Evolutionary conservation across 1,140 invertebrate genomes (phyloP).

Genomic region (Ips nitidus): DNA sequence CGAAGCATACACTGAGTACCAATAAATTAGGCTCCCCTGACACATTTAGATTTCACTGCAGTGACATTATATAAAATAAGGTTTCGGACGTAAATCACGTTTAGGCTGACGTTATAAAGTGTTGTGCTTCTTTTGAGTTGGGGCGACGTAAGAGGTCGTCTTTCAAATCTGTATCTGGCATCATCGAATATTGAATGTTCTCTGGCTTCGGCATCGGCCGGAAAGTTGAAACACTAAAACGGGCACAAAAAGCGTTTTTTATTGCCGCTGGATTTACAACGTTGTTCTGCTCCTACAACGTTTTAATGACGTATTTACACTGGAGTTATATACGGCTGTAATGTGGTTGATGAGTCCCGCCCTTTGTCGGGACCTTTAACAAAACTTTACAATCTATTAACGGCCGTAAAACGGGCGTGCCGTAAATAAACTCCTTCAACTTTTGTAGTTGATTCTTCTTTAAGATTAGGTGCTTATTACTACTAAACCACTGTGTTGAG

Average conservation of each 20-base stretch:
- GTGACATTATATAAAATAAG: slow-evolving; percentile 44
- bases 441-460: background rate
- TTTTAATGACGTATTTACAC: slow-evolving; percentile 35
- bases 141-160: slow-evolving; percentile 22
- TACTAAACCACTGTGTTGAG: no score
- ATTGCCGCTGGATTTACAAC: slow-evolving; percentile 23
- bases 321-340: slow-evolving; percentile 15
- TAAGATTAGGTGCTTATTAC: no score
- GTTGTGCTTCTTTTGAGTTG: slow-evolving; percentile 30
- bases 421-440: slow-evolving; percentile 9
- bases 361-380: slow-evolving; percentile 13
- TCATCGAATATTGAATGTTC: slow-evolving; percentile 2
- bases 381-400: slow-evolving; percentile 23
- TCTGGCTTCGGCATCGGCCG: background rate
- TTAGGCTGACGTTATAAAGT: slow-evolving; percentile 37
- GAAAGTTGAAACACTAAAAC: no score
- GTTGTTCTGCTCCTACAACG: slow-evolving; percentile 27
- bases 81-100: slow-evolving; percentile 43
- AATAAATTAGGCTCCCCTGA: slow-evolving; percentile 43
- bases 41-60: slow-evolving; percentile 43
- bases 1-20: slow-evolving; percentile 38
- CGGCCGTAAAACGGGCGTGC: slow-evolving; percentile 8
- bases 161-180: slow-evolving; percentile 7
- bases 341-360: background rate
- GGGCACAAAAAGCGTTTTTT: background rate